Evolutionary conservation across 2,797 vertebrate species (phyloP).

Genomic region (Cirrhinus molitorella): DNA sequence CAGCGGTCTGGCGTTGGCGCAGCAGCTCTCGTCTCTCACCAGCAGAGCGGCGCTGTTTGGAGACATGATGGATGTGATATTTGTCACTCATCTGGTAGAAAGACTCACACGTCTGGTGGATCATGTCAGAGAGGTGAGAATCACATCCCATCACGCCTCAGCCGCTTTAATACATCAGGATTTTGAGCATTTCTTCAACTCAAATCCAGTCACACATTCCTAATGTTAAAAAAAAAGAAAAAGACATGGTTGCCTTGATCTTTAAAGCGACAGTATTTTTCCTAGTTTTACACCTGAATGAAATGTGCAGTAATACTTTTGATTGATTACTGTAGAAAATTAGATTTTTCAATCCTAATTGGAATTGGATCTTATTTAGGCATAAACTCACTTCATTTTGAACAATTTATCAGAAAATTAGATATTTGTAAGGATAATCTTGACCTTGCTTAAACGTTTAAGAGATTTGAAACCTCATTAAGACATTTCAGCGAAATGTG

Average conservation of each 20-base stretch:
- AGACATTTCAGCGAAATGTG: not conserved
- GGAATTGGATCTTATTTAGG: not conserved
- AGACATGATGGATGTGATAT: constrained; percentile 91
- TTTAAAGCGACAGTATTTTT: not conserved
- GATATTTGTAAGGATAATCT: not conserved
- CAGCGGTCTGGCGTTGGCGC: constrained; percentile 84
- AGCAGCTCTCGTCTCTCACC: constrained; percentile 86
- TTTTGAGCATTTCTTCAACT: not conserved
- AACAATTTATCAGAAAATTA: not conserved
- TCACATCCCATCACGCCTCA: not conserved
- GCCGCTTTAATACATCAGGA: not conserved
- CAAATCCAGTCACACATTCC: not conserved
- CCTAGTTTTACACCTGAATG: not conserved
- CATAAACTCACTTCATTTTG: not conserved
- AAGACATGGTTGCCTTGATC: not conserved
- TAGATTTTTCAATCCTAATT: not conserved
- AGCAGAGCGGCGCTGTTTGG: constrained; percentile 84
- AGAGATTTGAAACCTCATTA: not conserved
- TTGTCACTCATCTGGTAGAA: constrained; percentile 90
- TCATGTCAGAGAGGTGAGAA: constrained; percentile 82
- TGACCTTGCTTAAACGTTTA: not conserved
- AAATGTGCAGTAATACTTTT: not conserved
- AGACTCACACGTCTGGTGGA: constrained; percentile 86
- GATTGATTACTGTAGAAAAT: not conserved
- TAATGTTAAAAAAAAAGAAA: no score